phyloP scores from a whole-genome alignment of 2,113 vertebrate species.

The Crypturellus undulatus region DNA sequence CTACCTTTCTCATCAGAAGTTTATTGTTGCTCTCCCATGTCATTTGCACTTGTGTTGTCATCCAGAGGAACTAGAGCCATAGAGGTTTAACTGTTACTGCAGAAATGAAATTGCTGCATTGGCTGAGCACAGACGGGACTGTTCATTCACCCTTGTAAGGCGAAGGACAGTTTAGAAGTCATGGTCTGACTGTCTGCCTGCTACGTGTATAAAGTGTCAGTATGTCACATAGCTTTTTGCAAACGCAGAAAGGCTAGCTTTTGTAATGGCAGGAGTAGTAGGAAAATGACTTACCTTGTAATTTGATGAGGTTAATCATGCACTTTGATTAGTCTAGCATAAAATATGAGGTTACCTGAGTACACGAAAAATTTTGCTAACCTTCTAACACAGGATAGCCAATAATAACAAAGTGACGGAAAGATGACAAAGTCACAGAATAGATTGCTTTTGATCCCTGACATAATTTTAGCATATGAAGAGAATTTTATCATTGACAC shows the following conservation, averaged over 20 bases:
- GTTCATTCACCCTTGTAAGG: conserved; percentile 33
- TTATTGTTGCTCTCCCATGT: not conserved
- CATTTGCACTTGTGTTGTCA: conserved; percentile 24
- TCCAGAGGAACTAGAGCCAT: not conserved
- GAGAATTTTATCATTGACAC: conserved; percentile 20
- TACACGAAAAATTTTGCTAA: not conserved
- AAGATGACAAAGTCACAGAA: conserved; percentile 28
- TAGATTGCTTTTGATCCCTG: conserved; percentile 40
- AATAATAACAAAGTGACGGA: not conserved
- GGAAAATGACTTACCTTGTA: conserved; percentile 58
- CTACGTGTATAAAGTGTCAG: conserved; percentile 10
- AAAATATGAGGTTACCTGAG: conserved; percentile 22
- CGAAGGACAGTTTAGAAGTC: conserved; percentile 57
- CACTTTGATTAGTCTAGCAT: conserved; percentile 31
- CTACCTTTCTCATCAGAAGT: not conserved
- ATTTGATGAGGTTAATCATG: conserved; percentile 55
- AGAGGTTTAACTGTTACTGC: not conserved
- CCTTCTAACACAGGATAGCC: not conserved
- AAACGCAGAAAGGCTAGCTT: conserved; percentile 17
- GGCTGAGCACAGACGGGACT: conserved; percentile 42
- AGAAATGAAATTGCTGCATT: conserved; percentile 32
- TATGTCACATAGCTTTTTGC: not conserved
- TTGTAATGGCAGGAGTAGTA: conserved; percentile 29
- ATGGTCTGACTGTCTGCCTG: conserved; percentile 39
- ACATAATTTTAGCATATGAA: not conserved